phyloP scores from a whole-genome alignment of 2,888 invertebrate genomes.

The Julus scanicus region DNA sequence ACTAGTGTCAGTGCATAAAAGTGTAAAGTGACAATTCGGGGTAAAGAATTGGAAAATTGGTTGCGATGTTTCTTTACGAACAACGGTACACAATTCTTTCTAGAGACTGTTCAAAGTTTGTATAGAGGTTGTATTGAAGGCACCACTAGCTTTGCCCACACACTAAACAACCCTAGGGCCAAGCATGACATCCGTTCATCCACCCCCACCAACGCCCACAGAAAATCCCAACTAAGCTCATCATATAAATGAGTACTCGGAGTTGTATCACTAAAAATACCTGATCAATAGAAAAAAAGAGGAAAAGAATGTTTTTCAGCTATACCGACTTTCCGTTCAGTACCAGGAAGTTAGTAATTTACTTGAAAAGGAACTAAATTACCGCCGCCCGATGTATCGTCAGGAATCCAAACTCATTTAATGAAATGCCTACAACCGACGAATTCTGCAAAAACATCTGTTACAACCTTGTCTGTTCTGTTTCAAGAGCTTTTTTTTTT shows the following conservation, averaged over 20 bases:
- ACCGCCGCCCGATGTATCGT: neutral
- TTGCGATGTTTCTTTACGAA: too few relatives aligned
- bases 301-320: neutral
- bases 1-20: too few relatives aligned
- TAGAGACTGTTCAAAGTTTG: too few relatives aligned
- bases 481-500: neutral
- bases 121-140: too few relatives aligned
- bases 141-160: too few relatives aligned
- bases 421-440: neutral
- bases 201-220: too few relatives aligned
- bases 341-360: neutral
- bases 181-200: too few relatives aligned
- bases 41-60: too few relatives aligned
- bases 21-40: too few relatives aligned
- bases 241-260: neutral
- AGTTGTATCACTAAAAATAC: neutral
- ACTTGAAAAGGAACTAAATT: neutral
- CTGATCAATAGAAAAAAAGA: neutral
- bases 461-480: neutral
- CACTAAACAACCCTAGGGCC: too few relatives aligned
- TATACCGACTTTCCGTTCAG: neutral
- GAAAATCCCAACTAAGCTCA: neutral
- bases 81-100: too few relatives aligned
- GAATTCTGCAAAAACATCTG: neutral
- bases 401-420: constrained; percentile 3